Evolutionary conservation across 1,140 invertebrate species (phyloP).

Genomic region (Neodiprion virginianus): DNA sequence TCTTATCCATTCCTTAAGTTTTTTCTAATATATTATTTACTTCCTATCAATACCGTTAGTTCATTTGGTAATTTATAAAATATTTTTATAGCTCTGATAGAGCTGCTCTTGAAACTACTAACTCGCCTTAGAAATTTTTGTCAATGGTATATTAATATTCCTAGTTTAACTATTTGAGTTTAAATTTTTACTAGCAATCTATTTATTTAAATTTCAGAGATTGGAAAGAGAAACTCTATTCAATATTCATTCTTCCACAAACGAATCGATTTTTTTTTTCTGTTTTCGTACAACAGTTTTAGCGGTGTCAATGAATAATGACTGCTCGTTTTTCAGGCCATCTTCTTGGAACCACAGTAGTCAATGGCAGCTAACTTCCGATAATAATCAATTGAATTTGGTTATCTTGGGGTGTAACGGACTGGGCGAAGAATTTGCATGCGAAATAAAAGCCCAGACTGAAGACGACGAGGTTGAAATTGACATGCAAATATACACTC

Average conservation of each 20-base stretch:
- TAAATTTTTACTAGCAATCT: too few species aligned
- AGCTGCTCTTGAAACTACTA: too few species aligned
- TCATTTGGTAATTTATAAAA: too few species aligned
- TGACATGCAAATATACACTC: conserved; percentile 81
- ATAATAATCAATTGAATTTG: conserved; percentile 77
- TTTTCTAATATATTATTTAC: too few species aligned
- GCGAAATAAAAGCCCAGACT: conserved; percentile 77
- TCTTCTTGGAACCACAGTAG: conserved; percentile 74
- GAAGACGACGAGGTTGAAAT: conserved; percentile 87
- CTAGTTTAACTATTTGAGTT: too few species aligned
- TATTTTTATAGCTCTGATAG: too few species aligned
- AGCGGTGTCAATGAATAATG: conserved; percentile 17
- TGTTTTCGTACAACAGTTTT: too few species aligned
- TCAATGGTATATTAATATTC: too few species aligned
- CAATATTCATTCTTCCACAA: neutral
- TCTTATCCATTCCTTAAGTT: too few species aligned
- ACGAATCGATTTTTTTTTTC: neutral
- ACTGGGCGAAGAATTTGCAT: conserved; percentile 79
- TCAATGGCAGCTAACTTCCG: conserved; percentile 70
- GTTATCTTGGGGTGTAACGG: conserved; percentile 79
- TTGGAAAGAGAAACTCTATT: neutral
- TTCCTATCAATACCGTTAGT: too few species aligned
- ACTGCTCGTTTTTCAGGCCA: conserved; percentile 58
- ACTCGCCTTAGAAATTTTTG: too few species aligned
- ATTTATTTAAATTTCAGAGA: too few species aligned